Base-by-base conservation (phyloP, 2,113 vertebrate species). In the Lophochroa leadbeateri region DNA sequence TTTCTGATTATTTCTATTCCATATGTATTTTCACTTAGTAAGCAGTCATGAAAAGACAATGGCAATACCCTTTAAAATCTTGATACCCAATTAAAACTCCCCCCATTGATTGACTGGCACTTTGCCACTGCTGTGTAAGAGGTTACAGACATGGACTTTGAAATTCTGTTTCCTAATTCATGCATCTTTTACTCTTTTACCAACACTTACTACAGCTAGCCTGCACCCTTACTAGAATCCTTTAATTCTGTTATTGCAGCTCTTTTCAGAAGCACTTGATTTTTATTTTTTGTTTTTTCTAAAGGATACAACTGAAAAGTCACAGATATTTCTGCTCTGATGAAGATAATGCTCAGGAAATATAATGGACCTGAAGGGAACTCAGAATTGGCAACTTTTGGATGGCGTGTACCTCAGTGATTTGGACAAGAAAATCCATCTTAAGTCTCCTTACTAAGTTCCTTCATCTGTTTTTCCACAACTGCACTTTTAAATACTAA, bases 1-100 rank as follows among this genome's bases (percentile, higher is more conserved):
- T 75, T 90, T 67, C 57, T 69, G 65, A 79, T 92, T 91, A 47
- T 86, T 92, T 87, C 39, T 20, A 29, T 37, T 64, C 49, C 69
- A 49, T 35, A 49, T 11, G 13, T 33, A 41, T 88, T 92, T 83
- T 84, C 50, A 33, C 15, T 68, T 82, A 35, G 7, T 12, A 69
- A 82, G n/a, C 29, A 57, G 75, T 70, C 44, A 52, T 43, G 58
- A 71, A 80, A 71, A 64, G 72, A 1, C 0, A 1, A 41, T 8
- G n/a, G 33, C 29, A 90, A 6, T 50, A 33, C 24, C 67, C 64
- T 72, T 46, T 33, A 13, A 77, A 87, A 67, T 17, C 49, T 7
- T 4, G 11, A 69, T 10, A 55, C 5, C 5, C 52, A 35, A 8
- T 0, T 25, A 47, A 50, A 69, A 49, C 15, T 12, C 15, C 11